Conservation (phyloP, 2,888 invertebrate genomes). For the Melolontha melolontha region DNA sequence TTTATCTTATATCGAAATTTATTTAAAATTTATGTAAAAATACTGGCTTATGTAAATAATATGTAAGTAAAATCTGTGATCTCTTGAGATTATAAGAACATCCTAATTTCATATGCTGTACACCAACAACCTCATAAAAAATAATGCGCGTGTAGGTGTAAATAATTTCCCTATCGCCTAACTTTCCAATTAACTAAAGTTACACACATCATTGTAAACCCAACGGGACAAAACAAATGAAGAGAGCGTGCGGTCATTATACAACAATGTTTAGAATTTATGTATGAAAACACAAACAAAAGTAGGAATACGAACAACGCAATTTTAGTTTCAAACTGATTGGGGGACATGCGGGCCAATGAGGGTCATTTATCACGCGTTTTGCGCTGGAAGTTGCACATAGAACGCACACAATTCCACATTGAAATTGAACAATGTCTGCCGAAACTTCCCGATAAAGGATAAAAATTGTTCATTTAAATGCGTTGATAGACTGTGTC, state of each 20-base stretch:
- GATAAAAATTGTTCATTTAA: conserved; percentile 1
- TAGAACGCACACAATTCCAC: too few relatives aligned
- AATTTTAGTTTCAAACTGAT: conserved; percentile 23
- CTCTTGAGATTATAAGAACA: too few relatives aligned
- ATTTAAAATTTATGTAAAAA: too few relatives aligned
- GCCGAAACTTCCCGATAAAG: not conserved
- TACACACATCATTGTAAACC: not conserved
- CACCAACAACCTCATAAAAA: too few relatives aligned
- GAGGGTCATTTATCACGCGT: conserved; percentile 24
- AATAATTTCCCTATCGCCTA: too few relatives aligned
- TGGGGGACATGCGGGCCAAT: conserved; percentile 15
- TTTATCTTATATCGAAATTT: too few relatives aligned
- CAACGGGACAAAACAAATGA: conserved; percentile 2
- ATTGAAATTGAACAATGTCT: not conserved
- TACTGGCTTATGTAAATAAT: too few relatives aligned
- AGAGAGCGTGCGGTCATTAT: conserved; percentile 6
- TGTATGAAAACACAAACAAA: conserved; percentile 6
- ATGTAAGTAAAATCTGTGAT: too few relatives aligned
- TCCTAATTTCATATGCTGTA: too few relatives aligned
- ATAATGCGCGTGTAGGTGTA: too few relatives aligned
- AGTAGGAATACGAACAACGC: conserved; percentile 15
- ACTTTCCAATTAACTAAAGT: not conserved
- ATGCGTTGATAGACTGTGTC: too few relatives aligned
- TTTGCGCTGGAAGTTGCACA: conserved; percentile 7
- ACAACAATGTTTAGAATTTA: conserved; percentile 22